A percentile compares a stretch with the other conserved stretches of the same genome.
Evolutionary conservation across 2,797 vertebrate genomes (phyloP).

Genomic region (Sylvia borin): DNA sequence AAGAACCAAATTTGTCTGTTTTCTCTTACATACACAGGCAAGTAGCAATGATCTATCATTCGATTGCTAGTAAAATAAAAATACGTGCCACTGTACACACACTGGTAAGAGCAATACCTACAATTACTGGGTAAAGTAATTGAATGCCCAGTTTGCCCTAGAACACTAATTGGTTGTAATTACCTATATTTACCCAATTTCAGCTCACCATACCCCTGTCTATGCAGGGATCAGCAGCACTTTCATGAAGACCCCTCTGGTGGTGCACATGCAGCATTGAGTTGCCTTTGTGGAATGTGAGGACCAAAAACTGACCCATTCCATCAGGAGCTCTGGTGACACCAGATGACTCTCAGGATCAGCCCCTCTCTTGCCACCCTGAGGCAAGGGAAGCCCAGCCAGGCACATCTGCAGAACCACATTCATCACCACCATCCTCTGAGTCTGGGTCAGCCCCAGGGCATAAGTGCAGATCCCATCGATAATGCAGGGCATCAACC

Average conservation of each 20-base stretch:
- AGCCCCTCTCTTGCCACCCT: not conserved
- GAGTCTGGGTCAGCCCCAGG: not conserved
- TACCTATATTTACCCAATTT: not conserved
- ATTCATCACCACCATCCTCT: not conserved
- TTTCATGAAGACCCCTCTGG: not conserved
- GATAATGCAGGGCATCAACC: rapidly evolving
- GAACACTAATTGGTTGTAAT: not conserved
- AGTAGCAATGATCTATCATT: not conserved
- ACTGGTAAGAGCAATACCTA: not conserved
- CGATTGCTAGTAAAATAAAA: not conserved
- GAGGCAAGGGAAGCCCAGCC: not conserved
- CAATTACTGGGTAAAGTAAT: not conserved
- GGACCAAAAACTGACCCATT: not conserved
- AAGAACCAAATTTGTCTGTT: not conserved
- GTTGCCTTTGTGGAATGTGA: not conserved
- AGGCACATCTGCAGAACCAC: not conserved
- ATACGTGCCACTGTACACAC: not conserved
- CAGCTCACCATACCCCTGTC: not conserved
- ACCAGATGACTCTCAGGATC: not conserved
- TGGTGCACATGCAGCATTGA: rapidly evolving
- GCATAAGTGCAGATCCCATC: not conserved
- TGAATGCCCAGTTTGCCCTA: not conserved
- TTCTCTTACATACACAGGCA: not conserved
- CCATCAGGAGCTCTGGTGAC: not conserved
- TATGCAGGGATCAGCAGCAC: not conserved